Percentiles rank a stretch among this genome's conserved stretches.
These are phyloP conservation scores for Andricus grossulariae DNA, from an alignment of 1,140 invertebrate genomes.

Conservation along the genomic window DNA sequence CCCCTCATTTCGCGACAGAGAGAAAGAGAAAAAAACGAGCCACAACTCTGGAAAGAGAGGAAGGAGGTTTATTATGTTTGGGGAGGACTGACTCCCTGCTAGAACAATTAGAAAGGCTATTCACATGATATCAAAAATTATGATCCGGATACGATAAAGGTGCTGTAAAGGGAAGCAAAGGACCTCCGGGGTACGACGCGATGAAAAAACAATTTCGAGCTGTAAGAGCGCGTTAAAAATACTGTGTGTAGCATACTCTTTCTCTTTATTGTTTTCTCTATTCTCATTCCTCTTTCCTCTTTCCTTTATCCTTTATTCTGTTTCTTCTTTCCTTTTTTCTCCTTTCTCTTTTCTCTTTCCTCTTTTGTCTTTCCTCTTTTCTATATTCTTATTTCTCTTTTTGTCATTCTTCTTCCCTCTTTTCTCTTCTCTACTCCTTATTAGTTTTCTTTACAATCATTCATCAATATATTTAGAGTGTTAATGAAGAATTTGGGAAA, in stretches of 20 bases:
- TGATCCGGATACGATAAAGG: conserved; percentile 33
- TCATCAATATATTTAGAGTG: neutral
- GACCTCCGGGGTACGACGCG: neutral
- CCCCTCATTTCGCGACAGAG: conserved; percentile 51
- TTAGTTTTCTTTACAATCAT: too few species aligned
- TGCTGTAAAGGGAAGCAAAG: neutral
- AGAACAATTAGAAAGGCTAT: conserved; percentile 60
- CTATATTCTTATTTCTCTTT: too few species aligned
- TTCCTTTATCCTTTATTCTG: too few species aligned
- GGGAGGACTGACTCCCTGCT: conserved; percentile 56
- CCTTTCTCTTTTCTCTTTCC: too few species aligned
- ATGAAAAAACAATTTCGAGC: neutral
- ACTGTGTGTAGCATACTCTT: neutral
- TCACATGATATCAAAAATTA: conserved; percentile 58
- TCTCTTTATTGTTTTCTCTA: too few species aligned
- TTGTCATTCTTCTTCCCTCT: too few species aligned
- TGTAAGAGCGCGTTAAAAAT: neutral
- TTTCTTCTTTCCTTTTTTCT: too few species aligned
- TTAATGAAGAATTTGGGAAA: neutral
- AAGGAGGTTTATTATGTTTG: conserved; percentile 59
- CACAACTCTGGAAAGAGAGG: conserved; percentile 41
- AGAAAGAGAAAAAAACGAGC: conserved; percentile 44
- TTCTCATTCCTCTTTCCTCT: too few species aligned
- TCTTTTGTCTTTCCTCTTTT: too few species aligned
- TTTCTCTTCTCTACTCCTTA: too few species aligned